phyloP scores from a whole-genome alignment of 2,888 invertebrate species.

The Lithophane leautieri region DNA sequence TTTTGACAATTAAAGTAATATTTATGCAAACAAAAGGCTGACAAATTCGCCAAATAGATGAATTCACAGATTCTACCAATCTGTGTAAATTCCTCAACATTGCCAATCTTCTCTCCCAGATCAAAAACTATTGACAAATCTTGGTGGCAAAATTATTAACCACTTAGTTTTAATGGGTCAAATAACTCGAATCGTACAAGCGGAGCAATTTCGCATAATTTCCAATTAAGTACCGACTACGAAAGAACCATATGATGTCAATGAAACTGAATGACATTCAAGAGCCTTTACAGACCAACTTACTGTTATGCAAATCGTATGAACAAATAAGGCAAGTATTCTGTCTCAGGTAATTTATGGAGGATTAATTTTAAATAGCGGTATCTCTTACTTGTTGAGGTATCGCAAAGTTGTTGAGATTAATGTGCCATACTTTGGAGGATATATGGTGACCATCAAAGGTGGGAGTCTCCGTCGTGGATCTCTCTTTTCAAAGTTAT shows the following conservation, averaged over 20 bases:
- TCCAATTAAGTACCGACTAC: conserved; percentile 26
- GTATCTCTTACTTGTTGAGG: conserved; percentile 20
- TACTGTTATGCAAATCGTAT: conserved; percentile 52
- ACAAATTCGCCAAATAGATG: neutral
- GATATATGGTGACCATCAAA: neutral
- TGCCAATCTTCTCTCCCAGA: neutral
- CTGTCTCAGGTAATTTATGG: conserved; percentile 27
- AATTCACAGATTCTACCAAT: neutral
- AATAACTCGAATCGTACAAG: conserved; percentile 24
- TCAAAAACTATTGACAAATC: conserved; percentile 18
- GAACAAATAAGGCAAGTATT: conserved; percentile 35
- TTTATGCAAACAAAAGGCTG: neutral
- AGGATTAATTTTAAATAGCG: conserved; percentile 30
- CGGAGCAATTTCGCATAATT: conserved; percentile 28
- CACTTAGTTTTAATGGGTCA: conserved; percentile 25
- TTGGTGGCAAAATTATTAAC: conserved; percentile 22
- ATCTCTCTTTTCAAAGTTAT: neutral
- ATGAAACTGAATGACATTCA: conserved; percentile 42
- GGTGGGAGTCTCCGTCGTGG: neutral
- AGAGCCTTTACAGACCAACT: conserved; percentile 14
- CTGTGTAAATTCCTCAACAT: conserved; percentile 2
- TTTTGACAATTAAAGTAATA: neutral
- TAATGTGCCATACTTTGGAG: neutral
- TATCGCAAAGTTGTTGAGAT: conserved; percentile 12
- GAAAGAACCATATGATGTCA: conserved; percentile 29